Evolutionary conservation across 2,888 invertebrate genomes (phyloP).

Genomic region (Habrosyne pyritoides): DNA sequence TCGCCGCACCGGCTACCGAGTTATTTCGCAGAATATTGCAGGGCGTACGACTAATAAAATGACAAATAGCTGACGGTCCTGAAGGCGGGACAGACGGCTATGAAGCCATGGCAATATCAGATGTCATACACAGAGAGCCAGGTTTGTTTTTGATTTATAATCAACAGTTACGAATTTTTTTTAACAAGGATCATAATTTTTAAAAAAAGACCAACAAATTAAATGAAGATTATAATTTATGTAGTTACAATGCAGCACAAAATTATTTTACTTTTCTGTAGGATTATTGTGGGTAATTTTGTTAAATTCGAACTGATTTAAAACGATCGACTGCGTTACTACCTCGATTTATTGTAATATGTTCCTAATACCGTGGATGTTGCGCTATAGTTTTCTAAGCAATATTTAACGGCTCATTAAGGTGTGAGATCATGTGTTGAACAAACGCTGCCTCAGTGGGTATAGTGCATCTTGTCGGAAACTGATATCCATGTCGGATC

Average conservation of each 20-base stretch:
- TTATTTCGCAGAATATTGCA: conserved; percentile 78
- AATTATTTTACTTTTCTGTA: too few relatives aligned
- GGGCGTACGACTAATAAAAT: conserved; percentile 77
- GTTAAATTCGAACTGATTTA: neutral
- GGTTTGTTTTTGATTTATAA: neutral
- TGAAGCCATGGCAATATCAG: conserved; percentile 41
- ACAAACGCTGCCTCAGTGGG: neutral
- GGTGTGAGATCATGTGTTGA: neutral
- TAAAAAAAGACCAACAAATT: too few relatives aligned
- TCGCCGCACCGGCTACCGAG: conserved; percentile 63
- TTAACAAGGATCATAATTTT: neutral
- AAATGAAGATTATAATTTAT: too few relatives aligned
- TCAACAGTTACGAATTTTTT: neutral
- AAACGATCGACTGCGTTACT: neutral
- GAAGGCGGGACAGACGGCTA: conserved; percentile 48
- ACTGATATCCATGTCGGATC: conserved; percentile 13
- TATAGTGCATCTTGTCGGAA: conserved; percentile 12
- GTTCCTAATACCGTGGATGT: neutral
- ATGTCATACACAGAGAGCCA: neutral
- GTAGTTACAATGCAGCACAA: too few relatives aligned
- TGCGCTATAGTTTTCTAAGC: neutral
- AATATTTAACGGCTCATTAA: neutral
- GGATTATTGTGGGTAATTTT: too few relatives aligned
- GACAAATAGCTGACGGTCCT: conserved; percentile 72
- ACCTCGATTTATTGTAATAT: neutral